phyloP scores from a whole-genome alignment of 2,797 vertebrate species.

The Oreochromis grahami region DNA sequence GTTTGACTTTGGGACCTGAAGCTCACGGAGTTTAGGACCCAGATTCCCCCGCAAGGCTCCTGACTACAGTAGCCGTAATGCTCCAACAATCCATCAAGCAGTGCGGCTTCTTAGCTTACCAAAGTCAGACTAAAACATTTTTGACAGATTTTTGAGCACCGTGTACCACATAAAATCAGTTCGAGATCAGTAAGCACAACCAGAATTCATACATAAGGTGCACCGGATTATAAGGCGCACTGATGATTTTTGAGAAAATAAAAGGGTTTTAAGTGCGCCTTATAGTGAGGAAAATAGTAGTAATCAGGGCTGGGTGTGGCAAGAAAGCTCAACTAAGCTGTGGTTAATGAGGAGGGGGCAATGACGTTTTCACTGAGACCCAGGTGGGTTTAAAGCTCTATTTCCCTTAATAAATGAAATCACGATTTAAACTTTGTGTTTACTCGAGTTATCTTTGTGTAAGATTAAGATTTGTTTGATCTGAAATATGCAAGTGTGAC shows the following conservation, averaged over 20 bases:
- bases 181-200: not conserved
- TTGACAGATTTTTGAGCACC: not conserved
- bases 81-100: rapidly evolving
- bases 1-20: not conserved
- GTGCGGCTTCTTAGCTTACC: rapidly evolving
- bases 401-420: not conserved
- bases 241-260: not conserved
- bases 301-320: not conserved
- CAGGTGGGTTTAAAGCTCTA: not conserved
- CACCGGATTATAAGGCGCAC: rapidly evolving
- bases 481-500: not conserved
- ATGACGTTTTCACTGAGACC: not conserved
- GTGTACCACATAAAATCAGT: not conserved
- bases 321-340: not conserved
- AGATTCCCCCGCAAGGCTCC: not conserved
- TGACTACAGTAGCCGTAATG: rapidly evolving
- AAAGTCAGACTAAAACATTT: rapidly evolving
- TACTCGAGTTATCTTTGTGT: not conserved
- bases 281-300: not conserved
- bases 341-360: too few relatives aligned
- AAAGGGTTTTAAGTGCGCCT: not conserved
- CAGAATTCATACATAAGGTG: not conserved
- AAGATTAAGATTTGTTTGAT: not conserved
- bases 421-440: not conserved
- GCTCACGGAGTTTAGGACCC: rapidly evolving